Base-by-base conservation (phyloP, 2,888 invertebrate species). In the Dorcus parallelipipedus region DNA sequence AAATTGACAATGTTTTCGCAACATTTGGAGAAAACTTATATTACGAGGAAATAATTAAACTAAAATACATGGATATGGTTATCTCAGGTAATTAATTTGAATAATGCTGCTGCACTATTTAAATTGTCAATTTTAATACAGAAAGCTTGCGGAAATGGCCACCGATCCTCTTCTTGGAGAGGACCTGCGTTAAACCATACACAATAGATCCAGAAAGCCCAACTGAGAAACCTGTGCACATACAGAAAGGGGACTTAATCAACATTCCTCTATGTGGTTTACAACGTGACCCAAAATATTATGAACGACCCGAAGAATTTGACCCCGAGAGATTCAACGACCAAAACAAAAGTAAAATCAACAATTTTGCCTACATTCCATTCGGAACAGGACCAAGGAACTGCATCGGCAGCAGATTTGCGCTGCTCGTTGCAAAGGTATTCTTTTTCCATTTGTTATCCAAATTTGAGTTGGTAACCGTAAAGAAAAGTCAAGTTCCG, bases 41-140 rank as follows among this genome's bases (percentile, higher is more conserved):
- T 0, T 82, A 82, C 62, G 79, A 80, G 3, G 75, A 73, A 1
- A 67, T 81, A 1, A 74, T 77, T 3, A 78, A 77, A 38, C 80
- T 84, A 73, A 78, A 79, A 45, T 84, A 83, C 63, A 64, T 86
- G 68, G 83, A 84, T 51, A 83, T 82, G 76, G 80, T 84, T 0
- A 39, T 56, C n/a, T 51, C 51, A 14, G 47, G 23, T 9, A 38
- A 33, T 33, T 33, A 33, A 33, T 33, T 33, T 33, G 20, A 20
- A 20, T 20, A 20, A 20, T 20, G 20, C 20, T 20, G 1, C 20
- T 20, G 20, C 20, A 20, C 3, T 20, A 20, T 20, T 20, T 20
- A 20, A 5, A 5, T 6, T 5, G 4, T 33, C 26, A 33, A 6
- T 33, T 5, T 6, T 1, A 33, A 1, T 33, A 5, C 26, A 33